A percentile compares a stretch with the other conserved stretches of the same genome.
Evolutionary conservation across 1,140 invertebrate genomes (phyloP).

Genomic region (Sycophila sp.): DNA sequence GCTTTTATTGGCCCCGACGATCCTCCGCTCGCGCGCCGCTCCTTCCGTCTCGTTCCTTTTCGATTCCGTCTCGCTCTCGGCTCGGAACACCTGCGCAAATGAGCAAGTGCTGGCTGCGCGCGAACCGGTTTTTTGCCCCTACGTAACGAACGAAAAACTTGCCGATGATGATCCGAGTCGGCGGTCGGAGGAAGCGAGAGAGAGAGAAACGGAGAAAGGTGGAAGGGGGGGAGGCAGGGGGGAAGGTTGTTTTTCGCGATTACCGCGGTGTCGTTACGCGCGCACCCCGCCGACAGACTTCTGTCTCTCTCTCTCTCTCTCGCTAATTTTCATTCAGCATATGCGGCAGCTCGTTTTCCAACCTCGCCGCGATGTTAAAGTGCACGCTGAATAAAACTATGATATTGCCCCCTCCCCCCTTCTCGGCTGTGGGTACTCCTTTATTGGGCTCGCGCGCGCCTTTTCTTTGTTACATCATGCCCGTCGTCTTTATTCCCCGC

Average conservation of each 20-base stretch:
- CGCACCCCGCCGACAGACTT: not conserved
- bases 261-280: conserved; percentile 1
- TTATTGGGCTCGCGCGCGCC: too few relatives aligned
- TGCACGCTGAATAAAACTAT: too few relatives aligned
- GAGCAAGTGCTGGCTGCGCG: conserved; percentile 6
- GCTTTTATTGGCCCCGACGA: too few relatives aligned
- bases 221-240: not conserved
- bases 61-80: not conserved
- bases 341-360: too few relatives aligned
- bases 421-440: too few relatives aligned
- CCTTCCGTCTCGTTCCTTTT: conserved; percentile 20
- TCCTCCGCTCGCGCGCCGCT: not conserved
- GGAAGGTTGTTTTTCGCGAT: conserved; percentile 3
- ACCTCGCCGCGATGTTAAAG: too few relatives aligned
- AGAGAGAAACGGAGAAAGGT: not conserved
- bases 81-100: conserved; percentile 25
- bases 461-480: too few relatives aligned
- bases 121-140: conserved; percentile 24
- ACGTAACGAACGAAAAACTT: conserved; percentile 20
- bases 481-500: too few relatives aligned
- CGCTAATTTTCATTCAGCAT: not conserved
- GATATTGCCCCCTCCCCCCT: too few relatives aligned
- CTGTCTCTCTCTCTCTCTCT: too few relatives aligned
- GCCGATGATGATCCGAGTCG: not conserved
- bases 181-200: not conserved